Conservation (phyloP, 2,113 vertebrate genomes). For the Danio rerio region DNA sequence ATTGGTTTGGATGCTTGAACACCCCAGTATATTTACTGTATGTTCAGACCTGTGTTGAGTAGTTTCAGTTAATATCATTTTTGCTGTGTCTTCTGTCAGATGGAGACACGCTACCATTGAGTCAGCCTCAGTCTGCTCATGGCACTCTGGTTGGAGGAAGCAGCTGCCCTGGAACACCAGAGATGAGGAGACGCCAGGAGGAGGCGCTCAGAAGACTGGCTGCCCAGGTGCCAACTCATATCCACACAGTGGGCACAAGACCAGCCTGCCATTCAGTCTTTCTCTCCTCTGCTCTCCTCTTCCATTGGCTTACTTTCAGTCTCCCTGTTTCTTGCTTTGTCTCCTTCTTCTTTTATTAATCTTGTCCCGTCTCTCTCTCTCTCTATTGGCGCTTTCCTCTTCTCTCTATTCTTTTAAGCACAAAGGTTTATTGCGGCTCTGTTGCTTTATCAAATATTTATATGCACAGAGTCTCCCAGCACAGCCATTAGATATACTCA, state of each 20-base stretch:
- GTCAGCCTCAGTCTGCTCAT: conserved; percentile 78
- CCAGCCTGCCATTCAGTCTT: background rate
- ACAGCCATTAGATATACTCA: conserved; percentile 47
- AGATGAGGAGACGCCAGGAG: conserved; percentile 85
- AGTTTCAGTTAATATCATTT: too few relatives aligned
- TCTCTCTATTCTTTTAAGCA: conserved; percentile 22
- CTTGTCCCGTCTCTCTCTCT: background rate
- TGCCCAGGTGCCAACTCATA: conserved; percentile 76
- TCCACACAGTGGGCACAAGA: background rate
- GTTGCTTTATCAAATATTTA: conserved; percentile 54
- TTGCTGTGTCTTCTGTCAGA: conserved; percentile 67
- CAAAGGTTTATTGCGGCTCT: conserved; percentile 39
- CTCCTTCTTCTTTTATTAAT: too few relatives aligned
- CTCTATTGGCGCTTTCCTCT: background rate
- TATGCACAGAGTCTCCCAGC: conserved; percentile 21
- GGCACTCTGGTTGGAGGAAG: conserved; percentile 81
- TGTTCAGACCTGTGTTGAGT: too few relatives aligned
- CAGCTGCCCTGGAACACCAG: conserved; percentile 87
- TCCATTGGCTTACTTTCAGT: background rate
- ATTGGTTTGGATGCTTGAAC: too few relatives aligned
- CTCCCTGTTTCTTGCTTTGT: background rate
- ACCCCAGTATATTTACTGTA: too few relatives aligned
- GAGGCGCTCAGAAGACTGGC: conserved; percentile 84
- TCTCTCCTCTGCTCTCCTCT: background rate
- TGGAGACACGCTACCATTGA: conserved; percentile 77